A percentile compares a stretch with the other conserved stretches of the same genome.
phyloP scores from a whole-genome alignment of 2,113 vertebrate species.

The Odocoileus virginianus region DNA sequence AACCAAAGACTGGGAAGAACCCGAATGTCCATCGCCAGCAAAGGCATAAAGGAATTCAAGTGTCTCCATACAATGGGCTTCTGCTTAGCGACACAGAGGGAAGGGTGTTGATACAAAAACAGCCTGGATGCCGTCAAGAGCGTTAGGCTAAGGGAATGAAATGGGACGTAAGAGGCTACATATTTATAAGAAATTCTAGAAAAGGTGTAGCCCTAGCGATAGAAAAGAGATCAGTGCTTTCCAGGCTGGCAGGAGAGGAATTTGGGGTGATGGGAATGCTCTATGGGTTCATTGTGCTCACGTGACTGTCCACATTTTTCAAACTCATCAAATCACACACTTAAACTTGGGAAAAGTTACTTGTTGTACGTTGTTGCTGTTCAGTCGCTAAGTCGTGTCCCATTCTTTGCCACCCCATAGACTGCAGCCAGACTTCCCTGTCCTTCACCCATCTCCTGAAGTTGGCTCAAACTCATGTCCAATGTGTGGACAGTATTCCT shows the following conservation, averaged over 20 bases:
- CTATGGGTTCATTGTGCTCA: rapidly evolving
- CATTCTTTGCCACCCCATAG: background rate
- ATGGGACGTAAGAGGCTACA: rapidly evolving
- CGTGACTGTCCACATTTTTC: background rate
- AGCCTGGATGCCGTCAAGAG: rapidly evolving
- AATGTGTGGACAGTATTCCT: background rate
- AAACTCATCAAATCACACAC: background rate
- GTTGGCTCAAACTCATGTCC: background rate
- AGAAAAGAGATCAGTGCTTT: rapidly evolving
- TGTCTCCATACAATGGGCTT: background rate
- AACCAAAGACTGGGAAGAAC: background rate
- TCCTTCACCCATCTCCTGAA: background rate
- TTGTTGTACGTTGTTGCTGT: background rate
- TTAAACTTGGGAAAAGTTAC: background rate
- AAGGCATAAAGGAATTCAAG: background rate
- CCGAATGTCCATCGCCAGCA: background rate
- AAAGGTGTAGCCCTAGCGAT: rapidly evolving
- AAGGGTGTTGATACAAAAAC: background rate
- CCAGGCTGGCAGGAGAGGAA: background rate
- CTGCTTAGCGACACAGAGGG: background rate
- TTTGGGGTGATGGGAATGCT: background rate
- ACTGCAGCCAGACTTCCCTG: background rate
- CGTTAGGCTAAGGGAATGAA: background rate
- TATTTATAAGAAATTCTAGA: background rate
- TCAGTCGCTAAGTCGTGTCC: rapidly evolving